Percentiles rank a stretch among this genome's conserved stretches.
Evolutionary conservation across 2,113 vertebrate genomes (phyloP).

Genomic region (Nyctibius bracteatus): DNA sequence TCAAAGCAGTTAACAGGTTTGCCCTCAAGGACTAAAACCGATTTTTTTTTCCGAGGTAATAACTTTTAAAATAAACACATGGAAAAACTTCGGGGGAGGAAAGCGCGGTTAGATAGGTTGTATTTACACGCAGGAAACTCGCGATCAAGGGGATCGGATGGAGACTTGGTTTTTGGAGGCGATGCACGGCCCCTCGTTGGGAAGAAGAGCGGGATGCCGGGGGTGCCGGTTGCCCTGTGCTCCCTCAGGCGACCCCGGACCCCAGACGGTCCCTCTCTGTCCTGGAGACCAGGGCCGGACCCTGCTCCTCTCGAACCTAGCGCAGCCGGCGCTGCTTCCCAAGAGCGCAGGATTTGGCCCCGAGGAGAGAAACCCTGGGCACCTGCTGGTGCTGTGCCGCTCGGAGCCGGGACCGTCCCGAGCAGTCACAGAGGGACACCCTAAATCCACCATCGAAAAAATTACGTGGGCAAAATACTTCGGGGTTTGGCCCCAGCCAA

Average conservation of each 20-base stretch:
- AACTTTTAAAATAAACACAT: neutral
- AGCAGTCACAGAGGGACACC: neutral
- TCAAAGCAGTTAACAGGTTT: conserved; percentile 4
- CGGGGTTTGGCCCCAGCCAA: neutral
- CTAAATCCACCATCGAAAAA: neutral
- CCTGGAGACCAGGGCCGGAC: neutral
- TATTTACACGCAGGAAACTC: neutral
- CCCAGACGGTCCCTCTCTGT: neutral
- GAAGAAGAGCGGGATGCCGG: no score
- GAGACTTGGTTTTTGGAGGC: neutral
- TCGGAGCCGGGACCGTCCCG: neutral
- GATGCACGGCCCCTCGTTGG: neutral
- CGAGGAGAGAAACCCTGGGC: neutral
- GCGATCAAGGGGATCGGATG: neutral
- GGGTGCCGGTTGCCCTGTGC: no score
- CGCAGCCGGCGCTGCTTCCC: neutral
- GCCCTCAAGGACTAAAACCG: conserved; percentile 20
- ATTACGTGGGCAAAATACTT: neutral
- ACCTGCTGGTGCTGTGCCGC: neutral
- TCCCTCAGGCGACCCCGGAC: neutral
- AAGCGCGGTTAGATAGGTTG: neutral
- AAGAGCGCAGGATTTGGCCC: neutral
- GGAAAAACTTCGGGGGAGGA: neutral
- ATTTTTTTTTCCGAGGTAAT: neutral
- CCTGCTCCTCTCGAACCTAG: neutral